Base-by-base conservation (phyloP, 2,797 vertebrate genomes). In the Pristis pectinata region DNA sequence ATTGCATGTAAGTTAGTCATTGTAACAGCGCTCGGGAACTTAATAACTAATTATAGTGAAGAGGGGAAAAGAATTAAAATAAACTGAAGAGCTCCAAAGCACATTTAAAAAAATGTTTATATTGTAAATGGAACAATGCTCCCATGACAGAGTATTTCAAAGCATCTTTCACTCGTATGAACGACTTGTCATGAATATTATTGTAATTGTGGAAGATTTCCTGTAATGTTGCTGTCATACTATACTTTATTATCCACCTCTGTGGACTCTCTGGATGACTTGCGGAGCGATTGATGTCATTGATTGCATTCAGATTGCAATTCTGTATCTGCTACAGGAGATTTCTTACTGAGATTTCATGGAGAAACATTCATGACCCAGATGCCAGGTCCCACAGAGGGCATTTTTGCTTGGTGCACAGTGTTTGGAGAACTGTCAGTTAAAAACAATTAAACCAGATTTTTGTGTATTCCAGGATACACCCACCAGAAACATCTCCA, bases 31-130 rank as follows among this genome's bases (percentile, higher is more conserved):
- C 67, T 70, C 37, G 44, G n/a, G 64, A 93, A 44, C 64, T 44
- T 70, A 92, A 93, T 30, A 44, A 93, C 27, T 74, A 74, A 94
- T 74, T 94, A 74, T 30, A 72, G 49, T 94, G 92, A 94, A 94
- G 92, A 30, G 53, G 11, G 64, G n/a, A 91, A 41, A 67, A 91
- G 11, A 74, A 94, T 53, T 30, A 49, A 44, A 72, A 70, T 44
- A 93, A 72, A 49, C 6, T n/a, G 11, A 37, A 49, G 41, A 9
- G 27, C 6, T 30, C 91, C 91, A 24, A 49, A 30, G 4, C 41
- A 93, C 91, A 93, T 93, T 44, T 17, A 9, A 15, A 72, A 72
- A 37, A 37, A n/a, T 24, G n/a, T 91, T 91, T 56, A 56, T 53
- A 34, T n/a, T 34, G 9, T 76, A 76, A 76, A 74, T 56, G 34